These are phyloP conservation scores for Apodemus sylvaticus DNA, from an alignment of 2,113 vertebrate genomes.

Conservation along the genomic window DNA sequence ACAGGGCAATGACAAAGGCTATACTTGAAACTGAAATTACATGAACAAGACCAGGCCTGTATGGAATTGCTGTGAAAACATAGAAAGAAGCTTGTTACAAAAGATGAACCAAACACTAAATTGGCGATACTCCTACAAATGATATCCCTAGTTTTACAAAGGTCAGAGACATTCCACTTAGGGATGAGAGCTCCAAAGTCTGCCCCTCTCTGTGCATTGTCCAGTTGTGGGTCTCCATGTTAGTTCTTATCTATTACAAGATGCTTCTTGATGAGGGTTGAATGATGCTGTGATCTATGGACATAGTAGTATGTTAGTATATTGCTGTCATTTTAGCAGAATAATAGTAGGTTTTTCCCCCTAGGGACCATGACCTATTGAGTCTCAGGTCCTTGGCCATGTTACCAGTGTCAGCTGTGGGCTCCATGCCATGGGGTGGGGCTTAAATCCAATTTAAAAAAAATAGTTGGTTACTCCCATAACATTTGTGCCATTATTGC, in stretches of 20 bases:
- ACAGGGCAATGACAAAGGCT: conserved; percentile 49
- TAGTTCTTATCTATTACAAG: neutral
- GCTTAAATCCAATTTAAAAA: neutral
- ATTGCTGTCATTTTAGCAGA: neutral
- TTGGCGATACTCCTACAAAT: neutral
- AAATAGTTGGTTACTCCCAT: neutral
- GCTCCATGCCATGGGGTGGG: neutral
- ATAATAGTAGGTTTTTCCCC: neutral
- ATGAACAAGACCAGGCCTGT: conserved; percentile 38
- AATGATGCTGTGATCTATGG: neutral
- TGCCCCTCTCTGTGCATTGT: neutral
- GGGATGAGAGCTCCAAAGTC: neutral
- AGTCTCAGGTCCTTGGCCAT: neutral
- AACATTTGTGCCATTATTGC: neutral
- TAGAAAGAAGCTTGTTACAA: neutral
- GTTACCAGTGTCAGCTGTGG: neutral
- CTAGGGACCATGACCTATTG: neutral
- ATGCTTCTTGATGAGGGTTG: neutral
- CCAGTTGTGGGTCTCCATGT: neutral
- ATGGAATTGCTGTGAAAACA: conserved; percentile 8
- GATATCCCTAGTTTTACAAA: neutral
- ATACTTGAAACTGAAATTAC: conserved; percentile 22
- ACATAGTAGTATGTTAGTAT: neutral
- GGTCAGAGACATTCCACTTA: neutral
- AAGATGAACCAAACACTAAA: neutral